These are phyloP conservation scores for Tineola bisselliella DNA, from an alignment of 2,888 invertebrate genomes.

Conservation along the genomic window DNA sequence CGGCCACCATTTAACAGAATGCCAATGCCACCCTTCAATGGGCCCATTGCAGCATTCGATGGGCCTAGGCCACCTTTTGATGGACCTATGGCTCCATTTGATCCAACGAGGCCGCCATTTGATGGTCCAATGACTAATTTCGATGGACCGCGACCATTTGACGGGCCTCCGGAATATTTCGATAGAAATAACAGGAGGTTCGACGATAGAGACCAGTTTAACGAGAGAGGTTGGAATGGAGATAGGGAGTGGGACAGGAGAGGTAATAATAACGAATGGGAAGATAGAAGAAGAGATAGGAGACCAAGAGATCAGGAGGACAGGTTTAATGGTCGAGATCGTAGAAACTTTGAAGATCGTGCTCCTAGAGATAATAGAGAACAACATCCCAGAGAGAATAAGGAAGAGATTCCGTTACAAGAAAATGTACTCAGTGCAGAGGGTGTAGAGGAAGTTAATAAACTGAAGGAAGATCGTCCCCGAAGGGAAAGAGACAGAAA, in stretches of 20 bases:
- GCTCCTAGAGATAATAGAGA: slow-evolving; percentile 19
- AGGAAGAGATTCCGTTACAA: slow-evolving; percentile 17
- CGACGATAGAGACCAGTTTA: slow-evolving; percentile 47
- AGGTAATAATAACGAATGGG: slow-evolving; percentile 28
- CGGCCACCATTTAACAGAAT: slow-evolving; percentile 48
- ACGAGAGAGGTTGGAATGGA: slow-evolving; percentile 46
- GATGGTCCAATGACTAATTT: slow-evolving; percentile 17
- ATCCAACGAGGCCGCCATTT: slow-evolving; percentile 18
- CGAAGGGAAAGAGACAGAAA: slow-evolving; percentile 49
- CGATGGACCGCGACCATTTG: slow-evolving; percentile 22
- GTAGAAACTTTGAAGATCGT: slow-evolving; percentile 33
- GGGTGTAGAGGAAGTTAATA: background rate
- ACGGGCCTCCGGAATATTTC: slow-evolving; percentile 47
- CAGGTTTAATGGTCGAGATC: slow-evolving; percentile 16
- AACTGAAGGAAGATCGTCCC: slow-evolving; percentile 16
- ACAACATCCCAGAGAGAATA: slow-evolving; percentile 14
- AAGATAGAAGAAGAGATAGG: slow-evolving; percentile 37
- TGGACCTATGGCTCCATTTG: slow-evolving; percentile 24
- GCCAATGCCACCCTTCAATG: slow-evolving; percentile 30
- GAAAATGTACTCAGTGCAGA: slow-evolving; percentile 8
- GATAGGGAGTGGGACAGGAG: slow-evolving; percentile 35
- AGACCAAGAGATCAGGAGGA: slow-evolving; percentile 31
- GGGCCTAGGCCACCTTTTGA: slow-evolving; percentile 23
- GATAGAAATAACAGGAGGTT: slow-evolving; percentile 44
- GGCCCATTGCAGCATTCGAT: slow-evolving; percentile 24